Conservation (phyloP, 2,797 vertebrate species). For the Typhlichthys subterraneus region DNA sequence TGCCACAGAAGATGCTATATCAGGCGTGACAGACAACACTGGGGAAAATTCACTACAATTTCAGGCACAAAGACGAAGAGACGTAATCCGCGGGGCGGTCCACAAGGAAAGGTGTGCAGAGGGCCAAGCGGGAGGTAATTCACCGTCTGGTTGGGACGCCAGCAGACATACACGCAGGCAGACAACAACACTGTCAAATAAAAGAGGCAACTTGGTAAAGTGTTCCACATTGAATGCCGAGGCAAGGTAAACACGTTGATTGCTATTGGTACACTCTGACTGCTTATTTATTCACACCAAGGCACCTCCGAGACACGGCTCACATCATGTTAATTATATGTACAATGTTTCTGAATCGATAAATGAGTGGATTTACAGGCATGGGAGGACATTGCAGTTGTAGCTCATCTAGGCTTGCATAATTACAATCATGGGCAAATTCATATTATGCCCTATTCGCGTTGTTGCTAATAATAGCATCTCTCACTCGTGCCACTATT, state of each 20-base stretch:
- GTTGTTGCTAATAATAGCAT: slow-evolving; percentile 63
- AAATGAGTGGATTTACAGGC: slow-evolving; percentile 43
- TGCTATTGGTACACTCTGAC: slow-evolving; percentile 2
- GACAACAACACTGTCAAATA: slow-evolving; percentile 41
- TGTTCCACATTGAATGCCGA: slow-evolving; percentile 2
- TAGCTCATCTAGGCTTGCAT: slow-evolving; percentile 34
- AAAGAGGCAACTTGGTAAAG: slow-evolving; percentile 30
- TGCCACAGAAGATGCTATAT: slow-evolving; percentile 28
- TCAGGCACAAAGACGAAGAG: slow-evolving; percentile 41
- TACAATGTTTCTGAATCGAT: slow-evolving; percentile 42
- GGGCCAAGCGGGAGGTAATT: slow-evolving; percentile 7
- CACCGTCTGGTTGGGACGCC: slow-evolving; percentile 16
- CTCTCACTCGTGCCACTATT: slow-evolving; percentile 16
- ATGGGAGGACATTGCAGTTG: slow-evolving; percentile 28
- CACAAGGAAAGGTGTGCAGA: neutral
- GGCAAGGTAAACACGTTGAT: slow-evolving; percentile 7
- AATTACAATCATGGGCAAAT: slow-evolving; percentile 45
- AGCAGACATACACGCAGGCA: too few relatives aligned
- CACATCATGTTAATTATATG: slow-evolving; percentile 24
- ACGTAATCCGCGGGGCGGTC: slow-evolving; percentile 24
- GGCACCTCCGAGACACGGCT: slow-evolving; percentile 5
- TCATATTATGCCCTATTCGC: slow-evolving; percentile 43
- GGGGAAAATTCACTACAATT: slow-evolving; percentile 7
- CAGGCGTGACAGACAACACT: slow-evolving; percentile 24
- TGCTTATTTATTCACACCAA: slow-evolving; percentile 15